Base-by-base conservation (phyloP, 2,113 vertebrate species). In the Fregata magnificens region DNA sequence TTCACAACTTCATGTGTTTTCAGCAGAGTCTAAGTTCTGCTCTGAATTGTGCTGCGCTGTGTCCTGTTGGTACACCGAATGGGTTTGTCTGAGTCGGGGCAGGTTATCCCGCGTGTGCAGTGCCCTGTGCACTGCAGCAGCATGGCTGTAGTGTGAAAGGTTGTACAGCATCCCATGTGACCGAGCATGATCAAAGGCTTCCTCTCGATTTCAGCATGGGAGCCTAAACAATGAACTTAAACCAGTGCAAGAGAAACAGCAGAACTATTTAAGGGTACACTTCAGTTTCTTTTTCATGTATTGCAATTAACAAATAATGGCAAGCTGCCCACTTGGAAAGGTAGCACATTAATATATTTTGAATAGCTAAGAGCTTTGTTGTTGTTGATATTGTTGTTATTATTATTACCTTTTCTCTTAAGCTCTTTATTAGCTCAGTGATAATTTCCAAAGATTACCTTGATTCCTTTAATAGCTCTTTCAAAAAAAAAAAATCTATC, bases 381-480 rank as follows among this genome's bases (percentile, higher is more conserved):
- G 63, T 70, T 84, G 56, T 47, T 93, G 56, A 36, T 88, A 40
- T 13, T 58, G 32, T 59, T 72, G 22, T 52, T 86, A 65, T 53
- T 50, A 76, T 55, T 52, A 86, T 45, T 85, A 63, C 8, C 32
- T 88, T 94, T 93, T 91, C 42, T 94, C 34, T 63, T 56, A 80
- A 79, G 81, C 38, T 79, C 93, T 92, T 85, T 91, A 80, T 95
- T 87, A 93, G 72, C 53, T 79, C 40, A 25, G 65, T 72, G 62
- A 87, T 87, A 71, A 92, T 95, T 95, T 94, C 52, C 65, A 87
- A 95, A 89, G 52, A 93, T 38, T 9, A 79, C 66, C 93, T 96
- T 94, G 73, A 89, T 91, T 91, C 86, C 62, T 89, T 84, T 84
- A 93, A 84, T 76, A 80, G 50, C 18, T 44, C 38, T 78, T 80